A percentile compares a stretch with the other conserved stretches of the same genome.
Evolutionary conservation across 1,140 invertebrate species (phyloP).

Genomic region (Drosophila pallidifrons): DNA sequence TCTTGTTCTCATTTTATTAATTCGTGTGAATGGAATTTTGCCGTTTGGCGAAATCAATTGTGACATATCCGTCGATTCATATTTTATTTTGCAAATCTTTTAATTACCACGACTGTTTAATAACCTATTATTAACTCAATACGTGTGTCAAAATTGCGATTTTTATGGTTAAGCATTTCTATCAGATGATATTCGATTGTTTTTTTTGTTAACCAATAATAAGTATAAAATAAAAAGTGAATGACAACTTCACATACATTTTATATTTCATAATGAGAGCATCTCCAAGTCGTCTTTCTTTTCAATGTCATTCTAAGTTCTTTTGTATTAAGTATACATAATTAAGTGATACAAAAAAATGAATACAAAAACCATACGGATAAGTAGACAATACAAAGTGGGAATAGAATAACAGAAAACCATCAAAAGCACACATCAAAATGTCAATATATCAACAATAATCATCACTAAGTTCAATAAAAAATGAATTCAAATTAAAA

Average conservation of each 20-base stretch:
- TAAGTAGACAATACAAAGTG: constrained; percentile 43
- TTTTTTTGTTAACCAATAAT: neutral
- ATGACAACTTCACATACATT: neutral
- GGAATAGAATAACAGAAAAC: constrained; percentile 35
- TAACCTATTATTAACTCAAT: constrained; percentile 15
- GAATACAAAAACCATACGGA: constrained; percentile 34
- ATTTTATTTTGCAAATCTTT: constrained; percentile 32
- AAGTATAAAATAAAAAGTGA: no score
- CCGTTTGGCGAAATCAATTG: constrained; percentile 48
- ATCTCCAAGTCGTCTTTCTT: constrained; percentile 2
- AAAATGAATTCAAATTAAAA: neutral
- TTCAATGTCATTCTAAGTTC: neutral
- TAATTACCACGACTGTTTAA: constrained; percentile 32
- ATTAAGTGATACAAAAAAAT: constrained; percentile 59
- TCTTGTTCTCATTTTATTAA: constrained; percentile 48
- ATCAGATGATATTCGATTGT: no score
- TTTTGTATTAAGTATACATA: constrained; percentile 51
- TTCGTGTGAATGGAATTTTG: constrained; percentile 53
- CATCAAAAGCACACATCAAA: constrained; percentile 46
- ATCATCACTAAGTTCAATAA: neutral
- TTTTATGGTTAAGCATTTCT: neutral
- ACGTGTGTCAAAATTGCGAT: neutral
- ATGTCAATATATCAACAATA: constrained; percentile 8
- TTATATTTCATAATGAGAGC: neutral
- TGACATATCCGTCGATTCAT: constrained; percentile 38